phyloP scores from a whole-genome alignment of 92 coral and sea anemone species.

The Parazoanthus darwini region DNA sequence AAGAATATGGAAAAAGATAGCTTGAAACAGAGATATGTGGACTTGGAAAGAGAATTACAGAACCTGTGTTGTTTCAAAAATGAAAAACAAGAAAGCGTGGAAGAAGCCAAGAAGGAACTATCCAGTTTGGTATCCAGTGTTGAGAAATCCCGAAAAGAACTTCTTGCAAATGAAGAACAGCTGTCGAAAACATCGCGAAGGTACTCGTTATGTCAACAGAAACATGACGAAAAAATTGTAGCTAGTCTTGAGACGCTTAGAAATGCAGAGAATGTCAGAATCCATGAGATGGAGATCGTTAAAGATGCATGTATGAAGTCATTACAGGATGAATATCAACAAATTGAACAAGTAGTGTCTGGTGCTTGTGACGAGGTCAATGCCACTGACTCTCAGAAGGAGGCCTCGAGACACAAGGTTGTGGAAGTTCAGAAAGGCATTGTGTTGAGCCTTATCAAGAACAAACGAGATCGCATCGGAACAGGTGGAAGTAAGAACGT shows the following conservation, averaged over 20 bases:
- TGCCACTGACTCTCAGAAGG: slow-evolving; percentile 40
- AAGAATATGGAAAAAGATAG: slow-evolving; percentile 29
- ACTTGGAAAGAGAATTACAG: slow-evolving; percentile 47
- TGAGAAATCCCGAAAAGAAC: slow-evolving; percentile 63
- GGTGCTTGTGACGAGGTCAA: slow-evolving; percentile 49
- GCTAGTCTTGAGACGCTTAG: slow-evolving; percentile 66
- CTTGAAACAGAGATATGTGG: slow-evolving; percentile 31
- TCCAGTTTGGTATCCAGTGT: slow-evolving; percentile 60
- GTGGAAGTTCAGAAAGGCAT: slow-evolving; percentile 57
- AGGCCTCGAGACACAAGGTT: slow-evolving; percentile 42
- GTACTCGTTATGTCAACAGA: slow-evolving; percentile 63
- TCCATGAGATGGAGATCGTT: slow-evolving; percentile 66
- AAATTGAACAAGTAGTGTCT: slow-evolving; percentile 56
- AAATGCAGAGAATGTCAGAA: slow-evolving; percentile 60
- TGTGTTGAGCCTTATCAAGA: slow-evolving; percentile 69
- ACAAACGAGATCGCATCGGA: slow-evolving; percentile 66
- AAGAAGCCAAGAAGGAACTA: slow-evolving; percentile 56
- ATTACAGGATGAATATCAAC: slow-evolving; percentile 67
- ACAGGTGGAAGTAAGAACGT: slow-evolving; percentile 63
- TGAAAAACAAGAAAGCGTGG: slow-evolving; percentile 65
- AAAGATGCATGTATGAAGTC: slow-evolving; percentile 60
- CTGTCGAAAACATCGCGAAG: slow-evolving; percentile 62
- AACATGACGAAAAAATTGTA: slow-evolving; percentile 74
- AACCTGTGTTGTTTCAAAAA: slow-evolving; percentile 54
- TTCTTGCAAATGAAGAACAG: slow-evolving; percentile 70